These are phyloP conservation scores for Epinephelus lanceolatus DNA, from an alignment of 2,113 vertebrate species.

Conservation along the genomic window DNA sequence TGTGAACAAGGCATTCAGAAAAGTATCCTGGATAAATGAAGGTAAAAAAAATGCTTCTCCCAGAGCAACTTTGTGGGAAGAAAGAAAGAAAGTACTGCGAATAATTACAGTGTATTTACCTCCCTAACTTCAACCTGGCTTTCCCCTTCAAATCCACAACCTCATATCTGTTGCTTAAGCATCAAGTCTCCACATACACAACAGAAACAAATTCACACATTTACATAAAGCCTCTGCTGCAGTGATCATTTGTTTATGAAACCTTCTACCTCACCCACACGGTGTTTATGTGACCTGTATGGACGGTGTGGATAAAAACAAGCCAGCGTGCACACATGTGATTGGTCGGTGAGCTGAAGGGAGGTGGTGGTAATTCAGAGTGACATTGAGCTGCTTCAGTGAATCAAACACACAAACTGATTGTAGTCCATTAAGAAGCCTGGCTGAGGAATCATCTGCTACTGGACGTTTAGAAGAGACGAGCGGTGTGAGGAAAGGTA, in stretches of 20 bases:
- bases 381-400: slow-evolving; percentile 74
- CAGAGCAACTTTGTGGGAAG: not conserved
- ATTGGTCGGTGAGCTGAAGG: slow-evolving; percentile 73
- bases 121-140: not conserved
- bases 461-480: not conserved
- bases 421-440: slow-evolving; percentile 38
- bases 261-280: not conserved
- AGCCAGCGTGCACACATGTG: slow-evolving; percentile 26
- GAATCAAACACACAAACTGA: slow-evolving; percentile 33
- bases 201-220: not conserved
- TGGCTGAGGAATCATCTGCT: slow-evolving; percentile 42
- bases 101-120: not conserved
- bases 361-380: slow-evolving; percentile 74
- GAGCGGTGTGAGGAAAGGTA: slow-evolving; percentile 61
- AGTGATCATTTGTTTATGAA: not conserved
- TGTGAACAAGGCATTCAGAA: not conserved
- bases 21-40: not conserved
- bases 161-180: not conserved
- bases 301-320: slow-evolving; percentile 26
- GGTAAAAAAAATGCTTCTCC: not conserved
- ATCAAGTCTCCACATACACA: not conserved
- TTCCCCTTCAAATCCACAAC: not conserved
- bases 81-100: not conserved
- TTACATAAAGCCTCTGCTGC: not conserved
- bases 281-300: not conserved